phyloP scores from a whole-genome alignment of 2,888 invertebrate genomes.

The Norana najaformis region DNA sequence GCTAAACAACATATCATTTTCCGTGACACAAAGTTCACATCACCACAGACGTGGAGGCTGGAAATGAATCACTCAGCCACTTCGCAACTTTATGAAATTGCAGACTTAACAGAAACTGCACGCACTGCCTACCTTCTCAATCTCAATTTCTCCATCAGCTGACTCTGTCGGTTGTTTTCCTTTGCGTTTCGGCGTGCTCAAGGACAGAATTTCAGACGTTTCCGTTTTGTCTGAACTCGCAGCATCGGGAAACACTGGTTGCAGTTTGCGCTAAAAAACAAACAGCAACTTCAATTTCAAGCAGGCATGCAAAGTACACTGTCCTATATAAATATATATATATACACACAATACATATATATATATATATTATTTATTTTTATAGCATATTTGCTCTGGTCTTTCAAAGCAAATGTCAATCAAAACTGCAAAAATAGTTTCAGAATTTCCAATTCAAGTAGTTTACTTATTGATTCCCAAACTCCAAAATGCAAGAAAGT shows the following conservation, averaged over 20 bases:
- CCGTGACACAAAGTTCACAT: no score
- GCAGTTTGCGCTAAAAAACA: constrained; percentile 13
- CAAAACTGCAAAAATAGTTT: background rate
- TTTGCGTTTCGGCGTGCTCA: background rate
- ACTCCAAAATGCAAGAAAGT: background rate
- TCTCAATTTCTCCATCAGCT: background rate
- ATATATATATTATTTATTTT: no score
- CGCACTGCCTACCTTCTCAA: background rate
- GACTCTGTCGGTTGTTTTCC: background rate
- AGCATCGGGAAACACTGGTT: background rate
- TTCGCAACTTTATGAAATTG: background rate
- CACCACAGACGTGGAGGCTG: no score
- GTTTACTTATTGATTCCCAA: background rate
- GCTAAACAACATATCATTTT: no score
- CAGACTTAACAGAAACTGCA: background rate
- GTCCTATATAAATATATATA: background rate
- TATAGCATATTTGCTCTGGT: background rate
- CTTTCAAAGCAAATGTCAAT: background rate
- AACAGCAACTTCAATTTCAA: background rate
- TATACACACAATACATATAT: no score
- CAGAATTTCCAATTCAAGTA: background rate
- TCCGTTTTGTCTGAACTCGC: background rate
- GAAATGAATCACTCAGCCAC: no score
- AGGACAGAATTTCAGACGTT: background rate
- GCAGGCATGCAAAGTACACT: background rate